These are phyloP conservation scores for Tipula helvola DNA, from an alignment of 2,888 invertebrate species.

Conservation along the genomic window DNA sequence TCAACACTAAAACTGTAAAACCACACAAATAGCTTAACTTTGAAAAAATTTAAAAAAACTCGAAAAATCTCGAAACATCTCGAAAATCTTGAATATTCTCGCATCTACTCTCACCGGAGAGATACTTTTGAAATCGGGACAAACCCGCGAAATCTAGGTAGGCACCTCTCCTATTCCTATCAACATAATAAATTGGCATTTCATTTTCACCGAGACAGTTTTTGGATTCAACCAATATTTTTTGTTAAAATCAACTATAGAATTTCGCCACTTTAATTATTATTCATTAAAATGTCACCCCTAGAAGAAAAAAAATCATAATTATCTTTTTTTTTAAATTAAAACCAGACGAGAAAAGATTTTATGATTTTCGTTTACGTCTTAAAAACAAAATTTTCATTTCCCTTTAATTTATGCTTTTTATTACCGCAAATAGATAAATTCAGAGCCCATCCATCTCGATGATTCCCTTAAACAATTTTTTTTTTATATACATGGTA, in stretches of 20 bases:
- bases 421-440: background rate
- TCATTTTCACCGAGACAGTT: background rate
- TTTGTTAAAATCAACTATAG: background rate
- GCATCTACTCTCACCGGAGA: no score
- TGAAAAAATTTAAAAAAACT: no score
- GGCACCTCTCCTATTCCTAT: no score
- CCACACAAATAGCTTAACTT: no score
- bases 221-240: background rate
- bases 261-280: background rate
- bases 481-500: background rate
- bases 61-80: no score
- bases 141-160: no score
- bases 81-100: no score
- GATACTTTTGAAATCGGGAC: no score
- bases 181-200: background rate
- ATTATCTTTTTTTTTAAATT: background rate
- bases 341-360: background rate
- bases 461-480: background rate
- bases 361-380: background rate
- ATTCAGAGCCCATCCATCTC: background rate
- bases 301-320: background rate
- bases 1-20: no score
- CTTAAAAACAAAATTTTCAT: background rate
- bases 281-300: background rate
- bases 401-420: background rate